phyloP scores from a whole-genome alignment of 2,888 invertebrate species.

The Drosophila eohydei region DNA sequence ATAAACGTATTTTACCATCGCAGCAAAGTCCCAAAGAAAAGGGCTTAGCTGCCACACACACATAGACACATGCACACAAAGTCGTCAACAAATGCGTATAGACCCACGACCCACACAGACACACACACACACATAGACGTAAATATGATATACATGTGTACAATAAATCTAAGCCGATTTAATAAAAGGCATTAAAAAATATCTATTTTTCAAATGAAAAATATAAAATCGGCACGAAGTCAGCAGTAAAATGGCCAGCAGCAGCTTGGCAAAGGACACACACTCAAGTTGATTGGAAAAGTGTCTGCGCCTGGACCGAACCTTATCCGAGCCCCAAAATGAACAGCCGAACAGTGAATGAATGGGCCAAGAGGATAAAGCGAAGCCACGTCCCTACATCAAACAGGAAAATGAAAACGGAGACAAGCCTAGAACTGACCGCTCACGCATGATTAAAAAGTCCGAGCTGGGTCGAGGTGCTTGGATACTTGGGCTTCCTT shows the following conservation, averaged over 20 bases:
- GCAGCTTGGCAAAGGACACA: conserved; percentile 43
- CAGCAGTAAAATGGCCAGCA: conserved; percentile 62
- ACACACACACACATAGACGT: conserved; percentile 8
- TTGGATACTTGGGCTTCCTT: conserved; percentile 52
- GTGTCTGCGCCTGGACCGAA: conserved; percentile 55
- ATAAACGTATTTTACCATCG: conserved; percentile 63
- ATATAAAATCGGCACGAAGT: conserved; percentile 73
- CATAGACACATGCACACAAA: conserved; percentile 17
- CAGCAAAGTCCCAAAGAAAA: conserved; percentile 55
- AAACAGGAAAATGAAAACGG: conserved; percentile 39
- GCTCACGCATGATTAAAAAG: conserved; percentile 74
- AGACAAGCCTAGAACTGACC: conserved; percentile 50
- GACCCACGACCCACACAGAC: conserved; percentile 6
- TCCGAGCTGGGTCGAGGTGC: conserved; percentile 34
- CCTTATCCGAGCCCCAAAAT: conserved; percentile 62
- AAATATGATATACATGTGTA: conserved; percentile 53
- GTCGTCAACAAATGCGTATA: conserved; percentile 1
- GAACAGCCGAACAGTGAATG: conserved; percentile 52
- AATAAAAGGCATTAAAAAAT: conserved; percentile 80
- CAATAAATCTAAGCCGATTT: conserved; percentile 81
- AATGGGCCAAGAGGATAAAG: conserved; percentile 22
- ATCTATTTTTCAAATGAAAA: conserved; percentile 75
- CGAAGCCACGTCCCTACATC: conserved; percentile 47
- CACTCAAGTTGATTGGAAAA: conserved; percentile 76
- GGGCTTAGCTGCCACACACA: conserved; percentile 51